A percentile compares a stretch with the other conserved stretches of the same genome.
Evolutionary conservation across 1,140 invertebrate species (phyloP).

Genomic region (Odontomachus brunneus): DNA sequence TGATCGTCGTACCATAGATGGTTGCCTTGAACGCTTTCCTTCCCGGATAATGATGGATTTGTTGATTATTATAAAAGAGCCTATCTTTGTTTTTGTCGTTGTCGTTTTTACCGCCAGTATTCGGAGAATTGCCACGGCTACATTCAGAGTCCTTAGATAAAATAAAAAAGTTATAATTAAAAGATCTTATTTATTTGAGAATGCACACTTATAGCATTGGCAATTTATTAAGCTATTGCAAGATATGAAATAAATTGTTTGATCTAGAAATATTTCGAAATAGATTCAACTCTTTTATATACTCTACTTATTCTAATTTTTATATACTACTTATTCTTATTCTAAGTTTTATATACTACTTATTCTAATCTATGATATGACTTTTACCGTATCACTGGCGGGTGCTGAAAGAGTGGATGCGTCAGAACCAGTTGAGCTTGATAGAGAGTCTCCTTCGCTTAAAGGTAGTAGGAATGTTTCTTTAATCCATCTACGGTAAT

Average conservation of each 20-base stretch:
- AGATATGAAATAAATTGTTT: not conserved
- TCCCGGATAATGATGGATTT: constrained; percentile 79
- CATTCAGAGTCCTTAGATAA: constrained; percentile 84
- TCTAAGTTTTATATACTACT: not conserved
- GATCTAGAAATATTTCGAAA: too few relatives aligned
- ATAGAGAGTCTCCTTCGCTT: constrained; percentile 82
- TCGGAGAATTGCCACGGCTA: constrained; percentile 84
- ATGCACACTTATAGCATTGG: not conserved
- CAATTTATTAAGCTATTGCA: too few relatives aligned
- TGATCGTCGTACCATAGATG: constrained; percentile 77
- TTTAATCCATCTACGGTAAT: constrained; percentile 93
- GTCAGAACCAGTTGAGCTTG: constrained; percentile 84
- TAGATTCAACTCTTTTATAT: too few relatives aligned
- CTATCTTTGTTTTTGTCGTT: constrained; percentile 81
- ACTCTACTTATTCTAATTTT: too few relatives aligned
- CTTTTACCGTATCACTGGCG: constrained; percentile 83
- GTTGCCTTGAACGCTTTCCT: constrained; percentile 83
- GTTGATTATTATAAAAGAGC: constrained; percentile 81
- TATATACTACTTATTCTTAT: too few relatives aligned
- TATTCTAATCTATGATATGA: not conserved
- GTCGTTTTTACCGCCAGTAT: constrained; percentile 80
- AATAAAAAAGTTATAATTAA: constrained; percentile 50
- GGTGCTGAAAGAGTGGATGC: constrained; percentile 84
- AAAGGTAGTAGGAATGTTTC: constrained; percentile 86
- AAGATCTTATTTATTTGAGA: not conserved